phyloP scores from a whole-genome alignment of 2,797 vertebrate genomes.

The Jordanella pulchra region DNA sequence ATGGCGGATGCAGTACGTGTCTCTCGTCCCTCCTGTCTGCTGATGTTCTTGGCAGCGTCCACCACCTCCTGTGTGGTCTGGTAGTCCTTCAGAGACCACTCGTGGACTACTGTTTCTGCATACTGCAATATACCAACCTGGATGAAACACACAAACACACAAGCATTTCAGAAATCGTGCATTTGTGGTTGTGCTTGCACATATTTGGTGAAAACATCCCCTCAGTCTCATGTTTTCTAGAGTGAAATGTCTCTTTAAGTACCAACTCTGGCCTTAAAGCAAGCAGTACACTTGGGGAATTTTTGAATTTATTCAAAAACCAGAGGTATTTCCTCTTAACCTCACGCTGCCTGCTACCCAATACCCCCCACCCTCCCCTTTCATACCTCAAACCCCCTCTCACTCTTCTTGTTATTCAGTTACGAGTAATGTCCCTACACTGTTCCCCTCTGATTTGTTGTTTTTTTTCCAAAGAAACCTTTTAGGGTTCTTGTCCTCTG shows the following conservation, averaged over 20 bases:
- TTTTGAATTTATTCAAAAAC: conserved; percentile 73
- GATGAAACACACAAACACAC: conserved; percentile 23
- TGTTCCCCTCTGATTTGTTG: conserved; percentile 10
- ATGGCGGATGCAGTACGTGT: conserved; percentile 90
- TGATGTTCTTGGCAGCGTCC: conserved; percentile 92
- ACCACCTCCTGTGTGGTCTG: conserved; percentile 86
- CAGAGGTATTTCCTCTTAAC: conserved; percentile 79
- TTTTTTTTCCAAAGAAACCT: conserved; percentile 42
- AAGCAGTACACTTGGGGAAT: conserved; percentile 63
- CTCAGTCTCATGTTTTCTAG: conserved; percentile 38
- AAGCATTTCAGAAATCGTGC: conserved; percentile 32
- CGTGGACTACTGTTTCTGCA: conserved; percentile 87
- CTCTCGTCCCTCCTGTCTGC: conserved; percentile 90
- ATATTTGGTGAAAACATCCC: conserved; percentile 43
- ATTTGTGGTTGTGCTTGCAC: conserved; percentile 18
- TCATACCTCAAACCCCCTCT: conserved; percentile 42
- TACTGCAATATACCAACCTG: conserved; percentile 95
- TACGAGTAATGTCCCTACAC: conserved; percentile 27
- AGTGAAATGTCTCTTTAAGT: conserved; percentile 57
- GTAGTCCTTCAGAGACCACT: conserved; percentile 90
- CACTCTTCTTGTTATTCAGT: conserved; percentile 46
- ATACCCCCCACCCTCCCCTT: conserved; percentile 33
- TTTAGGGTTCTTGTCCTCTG: conserved; percentile 48
- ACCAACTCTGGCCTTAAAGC: conserved; percentile 53
- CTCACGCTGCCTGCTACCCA: conserved; percentile 64